Conservation (phyloP, 92 coral and sea anemone species). For the Palythoa grandiflora region DNA sequence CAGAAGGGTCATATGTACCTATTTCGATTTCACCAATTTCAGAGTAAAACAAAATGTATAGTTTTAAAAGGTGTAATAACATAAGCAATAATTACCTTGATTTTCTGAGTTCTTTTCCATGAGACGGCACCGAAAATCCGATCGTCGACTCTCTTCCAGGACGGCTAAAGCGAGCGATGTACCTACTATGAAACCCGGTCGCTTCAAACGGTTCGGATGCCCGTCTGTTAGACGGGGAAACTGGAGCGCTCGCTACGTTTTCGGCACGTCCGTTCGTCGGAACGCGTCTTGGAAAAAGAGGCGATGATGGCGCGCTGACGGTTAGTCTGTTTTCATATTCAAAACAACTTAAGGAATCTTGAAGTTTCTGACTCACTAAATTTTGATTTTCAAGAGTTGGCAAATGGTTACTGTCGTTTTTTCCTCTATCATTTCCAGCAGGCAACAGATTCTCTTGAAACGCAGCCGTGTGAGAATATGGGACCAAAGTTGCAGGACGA, state of each 20-base stretch:
- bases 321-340: constrained; percentile 32
- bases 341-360: not conserved
- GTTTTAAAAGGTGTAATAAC: too few relatives aligned
- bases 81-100: constrained; percentile 1
- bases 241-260: constrained; percentile 23
- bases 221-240: constrained; percentile 15
- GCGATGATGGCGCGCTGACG: constrained; percentile 34
- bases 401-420: not conserved
- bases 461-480: not conserved
- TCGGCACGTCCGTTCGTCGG: not conserved
- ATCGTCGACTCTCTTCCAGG: not conserved
- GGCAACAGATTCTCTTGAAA: not conserved
- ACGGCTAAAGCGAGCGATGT: not conserved
- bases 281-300: not conserved
- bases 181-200: constrained; percentile 16
- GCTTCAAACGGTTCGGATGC: constrained; percentile 38
- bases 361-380: constrained; percentile 29
- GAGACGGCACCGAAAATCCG: not conserved
- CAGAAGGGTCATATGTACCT: too few relatives aligned
- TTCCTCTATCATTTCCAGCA: not conserved
- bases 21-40: too few relatives aligned
- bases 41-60: too few relatives aligned
- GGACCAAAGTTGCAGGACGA: not conserved
- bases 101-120: constrained; percentile 23
- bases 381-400: constrained; percentile 28